Base-by-base conservation (phyloP, 2,888 invertebrate species). In the Endotricha flammealis region DNA sequence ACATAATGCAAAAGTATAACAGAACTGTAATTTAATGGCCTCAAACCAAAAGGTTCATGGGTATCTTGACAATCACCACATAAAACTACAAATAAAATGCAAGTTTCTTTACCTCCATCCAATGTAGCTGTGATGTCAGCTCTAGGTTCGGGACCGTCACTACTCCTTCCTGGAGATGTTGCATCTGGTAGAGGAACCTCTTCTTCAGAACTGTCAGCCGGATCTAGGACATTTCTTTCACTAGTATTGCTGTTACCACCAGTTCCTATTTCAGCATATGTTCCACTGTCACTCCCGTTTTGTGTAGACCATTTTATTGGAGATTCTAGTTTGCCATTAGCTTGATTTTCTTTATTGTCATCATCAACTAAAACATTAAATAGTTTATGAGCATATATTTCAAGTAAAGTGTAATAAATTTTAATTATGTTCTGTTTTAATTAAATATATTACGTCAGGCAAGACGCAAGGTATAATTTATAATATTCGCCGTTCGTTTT, bases 261-360 rank as follows among this genome's bases (percentile, higher is more conserved):
- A 8, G 72, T 81, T 3, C 86, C 83, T 10, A 87, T 87, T 56
- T 87, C 87, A 7, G 87, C 87, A 43, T 87, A 87, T 9, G 88
- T 87, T 1, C 87, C 86, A 42, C 87, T 87, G 45, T 87, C 87
- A 32, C 87, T 85, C 2, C 86, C 87, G 36, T 86, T 86, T 44
- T 85, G 86, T 34, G 73, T 73, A 10, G 77, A 73, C 86, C 86
- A 86, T 62, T 77, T 81, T 14, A 85, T 67, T 0, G 86, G 86
- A 2, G 86, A 86, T 27, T 85, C 86, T 3, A 85, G 60, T 59
- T 86, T 86, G 5, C 86, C 86, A 40, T 86, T 86, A 4, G 82
- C 73, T 53, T 86, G 86, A 44, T 86, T 86, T 52, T 86, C 86
- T 67, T 85, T 86, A 65, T 86, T 85, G 66, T 86, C 85, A 42